Base-by-base conservation (phyloP, 2,113 vertebrate species). In the Scomber colias region DNA sequence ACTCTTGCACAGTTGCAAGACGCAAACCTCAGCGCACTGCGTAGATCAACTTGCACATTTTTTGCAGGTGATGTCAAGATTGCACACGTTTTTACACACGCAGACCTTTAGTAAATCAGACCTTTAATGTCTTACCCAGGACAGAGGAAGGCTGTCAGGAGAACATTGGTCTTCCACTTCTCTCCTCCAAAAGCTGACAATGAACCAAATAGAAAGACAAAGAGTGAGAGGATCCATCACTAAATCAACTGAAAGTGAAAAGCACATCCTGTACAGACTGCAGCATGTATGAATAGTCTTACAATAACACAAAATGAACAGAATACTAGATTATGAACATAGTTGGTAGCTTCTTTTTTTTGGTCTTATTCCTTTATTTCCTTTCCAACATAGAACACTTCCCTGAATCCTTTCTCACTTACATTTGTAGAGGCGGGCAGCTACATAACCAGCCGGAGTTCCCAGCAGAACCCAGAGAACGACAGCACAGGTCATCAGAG, bases 391-490 rank as follows among this genome's bases (percentile, higher is more conserved):
- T n/a, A 0, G 54, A 11, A 53, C 10, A 35, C 17, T 14, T 30
- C 4, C 12, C 14, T 21, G 14, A 50, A 3, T 24, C 17, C 6
- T 16, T 31, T 16, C 71, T 87, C 78, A 96, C 97, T 97, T 90
- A 99, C 97, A 97, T 89, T 97, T 98, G 92, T 99, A 99, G 93
- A 98, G 97, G 64, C 97, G 96, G 86, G 97, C 97, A 49, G 97
- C 97, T 59, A 99, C 96, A 9, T 97, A 98, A 85, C 97, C 97
- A 0, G 97, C 97, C 65, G 97, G 97, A 49, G 97, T 97, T 87
- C 97, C 97, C 87, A 98, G 95, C 24, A 99, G 94, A 56, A 98
- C 97, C 97, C 97, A 98, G 45, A 98, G 69, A 72, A 99, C 97
- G 56, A 98, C 96, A 11, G 97, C 97, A 84, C 97, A 99, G 0